Percentiles rank a stretch among this genome's conserved stretches.
Evolutionary conservation across 1,140 invertebrate species (phyloP).

Genomic region (Aphelinus atriplicis): DNA sequence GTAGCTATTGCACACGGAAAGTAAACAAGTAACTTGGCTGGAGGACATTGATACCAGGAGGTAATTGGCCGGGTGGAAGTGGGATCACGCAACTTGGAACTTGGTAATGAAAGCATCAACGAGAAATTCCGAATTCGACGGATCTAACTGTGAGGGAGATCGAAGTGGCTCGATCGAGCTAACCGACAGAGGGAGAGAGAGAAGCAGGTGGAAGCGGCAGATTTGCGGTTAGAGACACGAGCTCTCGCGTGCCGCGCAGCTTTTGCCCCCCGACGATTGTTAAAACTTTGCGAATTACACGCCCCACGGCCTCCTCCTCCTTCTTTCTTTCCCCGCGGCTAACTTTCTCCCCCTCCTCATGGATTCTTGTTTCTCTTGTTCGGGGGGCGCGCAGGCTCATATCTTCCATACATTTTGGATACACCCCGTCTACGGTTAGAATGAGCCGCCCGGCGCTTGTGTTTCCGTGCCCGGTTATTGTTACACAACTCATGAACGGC

Average conservation of each 20-base stretch:
- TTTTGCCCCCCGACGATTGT: slow-evolving; percentile 3
- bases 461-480: not conserved
- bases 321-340: not conserved
- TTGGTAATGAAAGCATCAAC: too few species aligned
- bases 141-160: not conserved
- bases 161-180: slow-evolving; percentile 20
- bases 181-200: too few species aligned
- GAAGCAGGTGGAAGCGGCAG: slow-evolving; percentile 12
- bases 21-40: too few species aligned
- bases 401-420: not conserved
- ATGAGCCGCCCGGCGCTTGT: not conserved
- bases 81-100: too few species aligned
- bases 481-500: not conserved
- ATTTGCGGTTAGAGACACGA: slow-evolving; percentile 21
- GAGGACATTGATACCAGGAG: too few species aligned
- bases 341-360: not conserved
- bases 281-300: slow-evolving; percentile 34
- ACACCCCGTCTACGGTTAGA: slow-evolving; percentile 1
- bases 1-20: too few species aligned
- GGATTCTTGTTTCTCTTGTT: not conserved
- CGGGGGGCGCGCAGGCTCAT: not conserved
- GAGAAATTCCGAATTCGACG: too few species aligned
- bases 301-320: not conserved
- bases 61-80: too few species aligned
- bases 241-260: slow-evolving; percentile 6